Evolutionary conservation across 2,888 invertebrate genomes (phyloP), one percentile per base, ranked within the genome.

Genomic region (Rhogogaster chlorosoma): DNA sequence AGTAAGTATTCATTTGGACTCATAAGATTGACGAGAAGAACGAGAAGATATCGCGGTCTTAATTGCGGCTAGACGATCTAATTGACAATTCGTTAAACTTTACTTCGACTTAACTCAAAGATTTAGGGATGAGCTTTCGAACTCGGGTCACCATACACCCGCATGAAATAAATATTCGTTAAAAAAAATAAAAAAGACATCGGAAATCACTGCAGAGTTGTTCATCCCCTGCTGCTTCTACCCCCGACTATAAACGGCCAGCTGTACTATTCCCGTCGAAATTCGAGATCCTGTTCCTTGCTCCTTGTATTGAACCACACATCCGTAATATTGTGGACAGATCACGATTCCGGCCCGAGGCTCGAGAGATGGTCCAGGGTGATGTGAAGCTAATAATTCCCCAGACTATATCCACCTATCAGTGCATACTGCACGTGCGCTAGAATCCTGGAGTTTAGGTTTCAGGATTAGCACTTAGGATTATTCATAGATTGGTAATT

Each of bases 281-380:
- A 80, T 61, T 61, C 15, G 80, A 80, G 80, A 80, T 22, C 61
- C 32, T n/a, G n/a, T n/a, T n/a, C 36, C 22, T n/a, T 36, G 57
- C 22, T 61, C 80, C 22, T 61, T 80, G 61, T 61, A 61, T 61
- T 61, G 57, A 61, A 61, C 36, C 18, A 12, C 80, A 61, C 61
- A 80, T 80, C 80, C 80, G 57, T 61, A 61, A 80, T 61, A 61
- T 61, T 38, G 80, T 57, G 80, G 61, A 80, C 80, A 61, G 80
- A 80, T 80, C 80, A 80, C 80, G 80, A 80, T 61, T 80, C 80
- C 7, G 12, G 61, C 80, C 61, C 38, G 80, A 36, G 80, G 80
- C 80, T 15, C 29, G 15, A 53, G 49, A 77, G 77, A 80, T 38
- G 80, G 57, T 36, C 12, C 57, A 80, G 49, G 29, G 9, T 32